Evolutionary conservation across 2,888 invertebrate genomes (phyloP).

Genomic region (Dione vanillae): DNA sequence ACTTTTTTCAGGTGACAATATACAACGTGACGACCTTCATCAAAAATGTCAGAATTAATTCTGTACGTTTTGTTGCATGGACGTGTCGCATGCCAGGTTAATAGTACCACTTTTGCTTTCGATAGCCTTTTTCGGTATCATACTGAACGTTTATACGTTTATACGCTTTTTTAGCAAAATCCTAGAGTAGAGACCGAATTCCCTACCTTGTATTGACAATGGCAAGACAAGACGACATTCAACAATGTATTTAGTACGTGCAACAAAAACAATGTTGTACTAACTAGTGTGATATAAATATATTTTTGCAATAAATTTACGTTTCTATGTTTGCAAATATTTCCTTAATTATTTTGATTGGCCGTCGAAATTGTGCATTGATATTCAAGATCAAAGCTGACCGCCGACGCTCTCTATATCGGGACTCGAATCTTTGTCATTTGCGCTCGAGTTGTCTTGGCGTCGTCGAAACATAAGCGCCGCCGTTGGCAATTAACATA

Average conservation of each 20-base stretch:
- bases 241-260: constrained; percentile 56
- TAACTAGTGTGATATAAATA: constrained; percentile 9
- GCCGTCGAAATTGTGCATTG: constrained; percentile 72
- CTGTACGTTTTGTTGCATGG: constrained; percentile 68
- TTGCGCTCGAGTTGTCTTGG: constrained; percentile 69
- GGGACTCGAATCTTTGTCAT: constrained; percentile 76
- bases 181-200: constrained; percentile 72
- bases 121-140: constrained; percentile 75
- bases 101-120: constrained; percentile 64
- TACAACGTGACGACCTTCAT: constrained; percentile 62
- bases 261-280: constrained; percentile 12
- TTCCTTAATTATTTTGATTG: constrained; percentile 72
- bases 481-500: constrained; percentile 82
- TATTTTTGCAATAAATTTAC: background rate
- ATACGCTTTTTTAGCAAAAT: constrained; percentile 72
- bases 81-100: constrained; percentile 51
- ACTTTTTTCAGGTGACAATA: constrained; percentile 55
- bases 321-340: constrained; percentile 12
- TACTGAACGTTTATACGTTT: constrained; percentile 66
- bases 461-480: constrained; percentile 72
- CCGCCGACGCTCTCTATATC: constrained; percentile 68
- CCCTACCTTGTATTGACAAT: constrained; percentile 70
- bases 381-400: constrained; percentile 69
- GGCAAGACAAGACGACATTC: constrained; percentile 65
- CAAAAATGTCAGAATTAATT: constrained; percentile 74